Evolutionary conservation across 2,797 vertebrate genomes (phyloP).

Genomic region (Caiman crocodilus): DNA sequence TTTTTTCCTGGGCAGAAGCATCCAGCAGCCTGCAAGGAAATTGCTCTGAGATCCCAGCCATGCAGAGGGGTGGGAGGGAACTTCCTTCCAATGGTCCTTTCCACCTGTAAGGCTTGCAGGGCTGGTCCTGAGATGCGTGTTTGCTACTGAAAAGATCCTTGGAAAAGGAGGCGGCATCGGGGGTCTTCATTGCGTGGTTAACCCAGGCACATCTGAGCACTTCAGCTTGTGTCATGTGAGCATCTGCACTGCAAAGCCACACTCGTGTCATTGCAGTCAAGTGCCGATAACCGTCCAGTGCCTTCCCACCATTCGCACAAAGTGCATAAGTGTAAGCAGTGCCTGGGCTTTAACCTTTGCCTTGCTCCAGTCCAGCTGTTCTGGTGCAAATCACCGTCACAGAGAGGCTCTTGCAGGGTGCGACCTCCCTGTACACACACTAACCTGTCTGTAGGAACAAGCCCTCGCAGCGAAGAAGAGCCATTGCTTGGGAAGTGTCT

Average conservation of each 20-base stretch:
- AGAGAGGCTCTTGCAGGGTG: not conserved
- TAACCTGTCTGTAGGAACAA: not conserved
- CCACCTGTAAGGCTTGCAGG: not conserved
- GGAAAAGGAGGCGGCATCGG: not conserved
- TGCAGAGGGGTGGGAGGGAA: not conserved
- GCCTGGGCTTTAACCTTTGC: not conserved
- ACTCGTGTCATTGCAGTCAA: no score
- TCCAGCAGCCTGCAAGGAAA: not conserved
- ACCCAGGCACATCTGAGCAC: not conserved
- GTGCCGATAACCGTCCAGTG: no score
- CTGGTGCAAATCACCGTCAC: no score
- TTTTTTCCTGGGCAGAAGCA: not conserved
- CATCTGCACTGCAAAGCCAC: not conserved
- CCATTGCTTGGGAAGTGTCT: not conserved
- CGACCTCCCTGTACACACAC: no score
- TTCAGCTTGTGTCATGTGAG: not conserved
- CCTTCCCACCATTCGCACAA: no score
- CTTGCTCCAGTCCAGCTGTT: not conserved
- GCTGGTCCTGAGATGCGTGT: not conserved
- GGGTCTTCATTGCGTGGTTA: accelerated
- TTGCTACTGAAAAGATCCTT: not conserved
- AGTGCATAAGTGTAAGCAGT: not conserved
- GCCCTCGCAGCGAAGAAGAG: accelerated
- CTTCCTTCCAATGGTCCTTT: not conserved
- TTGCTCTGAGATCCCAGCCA: accelerated